Base-by-base conservation (phyloP, 2,113 vertebrate species). In the Echinops telfairi region DNA sequence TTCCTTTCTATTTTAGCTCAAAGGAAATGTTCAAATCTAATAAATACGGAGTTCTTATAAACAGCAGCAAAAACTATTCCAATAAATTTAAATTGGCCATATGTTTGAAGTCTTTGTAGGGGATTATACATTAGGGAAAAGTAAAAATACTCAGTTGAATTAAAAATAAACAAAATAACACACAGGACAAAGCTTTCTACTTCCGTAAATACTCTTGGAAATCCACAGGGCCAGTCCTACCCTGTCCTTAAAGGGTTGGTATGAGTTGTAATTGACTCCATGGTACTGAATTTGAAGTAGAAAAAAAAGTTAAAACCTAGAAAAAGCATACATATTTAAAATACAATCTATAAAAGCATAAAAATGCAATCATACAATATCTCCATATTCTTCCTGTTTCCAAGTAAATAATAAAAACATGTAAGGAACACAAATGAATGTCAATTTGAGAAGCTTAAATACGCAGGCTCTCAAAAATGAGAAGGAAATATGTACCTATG, bases 1-100 rank as follows among this genome's bases (percentile, higher is more conserved):
- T 95, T 95, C 87, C 40, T 80, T 92, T 93, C 95, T 80, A 73
- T 15, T 95, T 97, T 62, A 95, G 83, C 89, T 96, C 94, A 90
- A 93, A 92, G 86, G 90, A 96, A 95, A 90, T 96, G 93, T 38
- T 80, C 81, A 93, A 95, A 94, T 88, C 90, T 94, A 97, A 97
- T 97, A 91, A 94, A 96, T 84, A 93, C 68, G 83, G 76, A 88
- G 93, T 94, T 97, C 93, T 94, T 94, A 95, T 93, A 93, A 95
- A 96, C 80, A 94, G 83, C 14, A 97, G 84, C 81, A 93, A 96
- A 95, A 95, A 92, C 94, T 94, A 94, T 95, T 96, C 83, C 78
- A 95, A 96, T 96, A 95, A 94, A 96, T 96, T 96, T 95, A 95
- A 95, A 93, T 53, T 86, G 73, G 88, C 73, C 58, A 80, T 82